Percentiles rank a stretch among this genome's conserved stretches.
These are phyloP conservation scores for Oikopleura albicans DNA, from an alignment of 23 tunicate species.

Conservation along the genomic window DNA sequence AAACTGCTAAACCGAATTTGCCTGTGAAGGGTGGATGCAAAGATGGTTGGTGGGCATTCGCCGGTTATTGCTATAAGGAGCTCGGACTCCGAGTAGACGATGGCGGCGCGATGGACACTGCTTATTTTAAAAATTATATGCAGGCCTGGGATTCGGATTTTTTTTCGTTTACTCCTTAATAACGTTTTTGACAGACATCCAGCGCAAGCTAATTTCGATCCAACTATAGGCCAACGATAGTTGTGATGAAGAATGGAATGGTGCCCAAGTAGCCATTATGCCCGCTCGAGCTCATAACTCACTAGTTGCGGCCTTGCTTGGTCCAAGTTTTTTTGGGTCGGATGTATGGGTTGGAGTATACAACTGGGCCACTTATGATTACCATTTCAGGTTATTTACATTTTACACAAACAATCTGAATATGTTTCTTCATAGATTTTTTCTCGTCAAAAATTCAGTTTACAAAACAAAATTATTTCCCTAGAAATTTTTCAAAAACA, in stretches of 20 bases:
- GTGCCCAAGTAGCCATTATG: background rate
- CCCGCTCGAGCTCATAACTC: background rate
- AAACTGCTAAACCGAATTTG: background rate
- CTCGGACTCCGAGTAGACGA: too few relatives aligned
- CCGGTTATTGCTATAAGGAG: background rate
- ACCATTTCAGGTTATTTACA: constrained; percentile 13
- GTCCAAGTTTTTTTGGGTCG: background rate
- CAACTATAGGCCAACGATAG: background rate
- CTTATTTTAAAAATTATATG: too few relatives aligned
- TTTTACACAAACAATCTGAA: too few relatives aligned
- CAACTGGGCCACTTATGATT: background rate
- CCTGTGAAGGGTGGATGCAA: constrained; percentile 8
- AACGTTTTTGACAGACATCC: background rate
- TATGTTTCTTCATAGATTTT: too few relatives aligned
- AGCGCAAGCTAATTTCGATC: background rate
- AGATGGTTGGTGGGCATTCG: background rate
- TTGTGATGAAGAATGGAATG: background rate
- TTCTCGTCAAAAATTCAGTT: too few relatives aligned
- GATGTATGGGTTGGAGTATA: background rate
- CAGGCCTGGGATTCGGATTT: too few relatives aligned
- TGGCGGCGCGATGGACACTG: too few relatives aligned
- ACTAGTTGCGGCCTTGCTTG: background rate
- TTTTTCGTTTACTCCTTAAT: too few relatives aligned
- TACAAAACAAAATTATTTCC: too few relatives aligned
- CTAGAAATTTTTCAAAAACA: too few relatives aligned